Evolutionary conservation across 1,140 invertebrate species (phyloP).

Genomic region (Nebria ingens): DNA sequence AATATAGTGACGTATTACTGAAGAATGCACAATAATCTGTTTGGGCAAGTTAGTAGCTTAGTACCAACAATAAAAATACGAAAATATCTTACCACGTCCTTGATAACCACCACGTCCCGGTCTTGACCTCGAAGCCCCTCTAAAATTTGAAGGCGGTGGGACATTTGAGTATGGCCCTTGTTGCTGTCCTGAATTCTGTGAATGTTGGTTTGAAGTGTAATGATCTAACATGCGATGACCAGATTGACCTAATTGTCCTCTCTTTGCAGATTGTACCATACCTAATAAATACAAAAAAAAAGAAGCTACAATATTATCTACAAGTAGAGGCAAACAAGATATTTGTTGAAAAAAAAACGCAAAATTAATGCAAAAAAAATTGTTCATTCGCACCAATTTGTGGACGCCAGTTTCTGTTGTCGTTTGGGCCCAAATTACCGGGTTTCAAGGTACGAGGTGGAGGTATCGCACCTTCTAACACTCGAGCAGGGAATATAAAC

Average conservation of each 20-base stretch:
- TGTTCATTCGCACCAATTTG: slow-evolving; percentile 51
- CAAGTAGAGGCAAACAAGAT: background rate
- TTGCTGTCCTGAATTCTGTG: slow-evolving; percentile 10
- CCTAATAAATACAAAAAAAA: background rate
- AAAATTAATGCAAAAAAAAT: background rate
- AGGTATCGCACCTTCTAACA: slow-evolving; percentile 54
- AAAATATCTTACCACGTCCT: slow-evolving; percentile 16
- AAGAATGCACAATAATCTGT: too few relatives aligned
- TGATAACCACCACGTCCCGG: slow-evolving; percentile 14
- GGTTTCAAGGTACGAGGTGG: slow-evolving; percentile 73
- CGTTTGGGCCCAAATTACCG: slow-evolving; percentile 57
- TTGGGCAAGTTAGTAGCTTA: too few relatives aligned
- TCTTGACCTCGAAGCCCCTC: background rate
- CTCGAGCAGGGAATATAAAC: slow-evolving; percentile 67
- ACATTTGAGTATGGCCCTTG: slow-evolving; percentile 21
- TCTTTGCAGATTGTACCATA: slow-evolving; percentile 29
- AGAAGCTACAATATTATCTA: background rate
- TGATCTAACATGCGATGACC: slow-evolving; percentile 58
- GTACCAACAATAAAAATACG: too few relatives aligned
- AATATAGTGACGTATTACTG: too few relatives aligned
- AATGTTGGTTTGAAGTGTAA: slow-evolving; percentile 16
- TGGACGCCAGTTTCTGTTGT: slow-evolving; percentile 58
- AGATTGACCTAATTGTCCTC: slow-evolving; percentile 49
- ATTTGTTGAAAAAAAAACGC: background rate
- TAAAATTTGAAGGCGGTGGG: slow-evolving; percentile 21